Conservation (phyloP, 2,113 vertebrate genomes). For the Odontophorus gujanensis region DNA sequence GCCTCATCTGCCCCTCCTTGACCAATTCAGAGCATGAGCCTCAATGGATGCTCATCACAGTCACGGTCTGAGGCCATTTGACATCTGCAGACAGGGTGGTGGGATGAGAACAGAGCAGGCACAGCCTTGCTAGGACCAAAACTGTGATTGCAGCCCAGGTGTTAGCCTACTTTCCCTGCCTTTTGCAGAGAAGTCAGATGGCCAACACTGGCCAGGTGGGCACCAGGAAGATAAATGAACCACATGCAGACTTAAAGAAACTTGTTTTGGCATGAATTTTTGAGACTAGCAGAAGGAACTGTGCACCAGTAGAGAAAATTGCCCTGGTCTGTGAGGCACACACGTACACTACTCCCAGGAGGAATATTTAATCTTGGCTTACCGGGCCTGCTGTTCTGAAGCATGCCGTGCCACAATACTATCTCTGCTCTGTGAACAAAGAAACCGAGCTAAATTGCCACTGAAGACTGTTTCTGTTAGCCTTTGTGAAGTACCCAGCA, state of each 20-base stretch:
- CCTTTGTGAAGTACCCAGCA: not conserved
- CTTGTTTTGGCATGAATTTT: not conserved
- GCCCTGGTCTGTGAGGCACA: not conserved
- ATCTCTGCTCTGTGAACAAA: not conserved
- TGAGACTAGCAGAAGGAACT: not conserved
- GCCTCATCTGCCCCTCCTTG: not conserved
- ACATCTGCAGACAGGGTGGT: not conserved
- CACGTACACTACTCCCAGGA: not conserved
- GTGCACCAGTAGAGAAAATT: not conserved
- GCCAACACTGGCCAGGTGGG: not conserved
- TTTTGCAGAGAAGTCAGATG: not conserved
- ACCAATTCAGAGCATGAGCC: not conserved
- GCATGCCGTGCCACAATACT: not conserved
- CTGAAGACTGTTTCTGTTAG: slow-evolving; percentile 8
- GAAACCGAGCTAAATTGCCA: slow-evolving; percentile 15
- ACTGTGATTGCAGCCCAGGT: not conserved
- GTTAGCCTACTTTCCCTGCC: not conserved
- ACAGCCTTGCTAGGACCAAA: not conserved
- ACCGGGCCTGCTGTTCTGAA: not conserved
- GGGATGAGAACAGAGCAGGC: not conserved
- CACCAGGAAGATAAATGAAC: not conserved
- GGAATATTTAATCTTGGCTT: not conserved
- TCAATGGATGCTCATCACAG: not conserved
- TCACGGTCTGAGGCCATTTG: not conserved
- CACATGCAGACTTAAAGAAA: not conserved